Percentiles rank a stretch among this genome's conserved stretches.
phyloP scores from a whole-genome alignment of 2,797 vertebrate species.

The Neostethus bicornis region DNA sequence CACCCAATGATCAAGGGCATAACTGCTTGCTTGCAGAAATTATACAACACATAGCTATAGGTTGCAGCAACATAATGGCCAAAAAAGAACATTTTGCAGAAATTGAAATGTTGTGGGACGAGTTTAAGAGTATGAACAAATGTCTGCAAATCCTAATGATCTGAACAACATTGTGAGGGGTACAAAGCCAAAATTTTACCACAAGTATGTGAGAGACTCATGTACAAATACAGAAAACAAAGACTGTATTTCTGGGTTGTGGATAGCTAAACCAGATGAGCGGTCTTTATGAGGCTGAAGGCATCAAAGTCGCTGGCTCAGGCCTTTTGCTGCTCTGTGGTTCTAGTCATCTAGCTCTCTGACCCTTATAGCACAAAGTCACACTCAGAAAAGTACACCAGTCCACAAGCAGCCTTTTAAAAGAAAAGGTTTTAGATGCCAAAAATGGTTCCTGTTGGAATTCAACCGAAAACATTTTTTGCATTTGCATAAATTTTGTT shows the following conservation, averaged over 20 bases:
- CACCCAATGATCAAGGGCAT: too few species aligned
- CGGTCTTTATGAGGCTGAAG: too few species aligned
- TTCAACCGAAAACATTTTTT: not conserved
- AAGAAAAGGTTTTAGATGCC: not conserved
- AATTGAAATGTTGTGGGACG: not conserved
- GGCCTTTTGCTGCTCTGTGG: not conserved
- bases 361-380: not conserved
- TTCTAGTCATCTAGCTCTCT: not conserved
- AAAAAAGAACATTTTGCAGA: not conserved
- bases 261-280: not conserved
- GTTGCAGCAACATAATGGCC: not conserved
- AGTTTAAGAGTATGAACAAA: not conserved
- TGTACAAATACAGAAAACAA: not conserved
- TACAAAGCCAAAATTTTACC: not conserved
- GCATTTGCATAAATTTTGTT: not conserved
- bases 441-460: not conserved
- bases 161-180: not conserved
- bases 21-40: too few species aligned
- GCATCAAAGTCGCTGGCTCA: too few species aligned
- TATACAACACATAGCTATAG: too few species aligned
- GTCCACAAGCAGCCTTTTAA: not conserved
- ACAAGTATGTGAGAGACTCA: not conserved
- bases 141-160: not conserved
- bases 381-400: not conserved
- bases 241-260: not conserved